Base-by-base conservation (phyloP, 2,797 vertebrate species). In the Botia kubotai region DNA sequence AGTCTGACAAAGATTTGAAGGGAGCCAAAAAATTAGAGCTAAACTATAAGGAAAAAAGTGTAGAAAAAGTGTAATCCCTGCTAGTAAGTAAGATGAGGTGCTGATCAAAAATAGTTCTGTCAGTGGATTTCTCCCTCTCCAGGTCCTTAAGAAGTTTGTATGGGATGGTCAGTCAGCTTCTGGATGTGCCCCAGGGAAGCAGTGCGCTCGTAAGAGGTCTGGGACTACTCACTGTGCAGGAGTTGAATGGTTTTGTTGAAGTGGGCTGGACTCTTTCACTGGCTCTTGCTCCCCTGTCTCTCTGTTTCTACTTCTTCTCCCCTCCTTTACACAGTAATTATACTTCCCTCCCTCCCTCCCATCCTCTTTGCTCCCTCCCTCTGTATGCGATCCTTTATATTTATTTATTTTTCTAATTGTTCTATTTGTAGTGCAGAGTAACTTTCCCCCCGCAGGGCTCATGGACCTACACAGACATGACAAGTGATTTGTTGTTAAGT, bases 171-270 rank as follows among this genome's bases (percentile, higher is more conserved):
- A 85, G 87, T 75, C 82, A 65, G 80, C 87, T 86, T 82, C 83
- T 87, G 84, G 87, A 88, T 83, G 62, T 85, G 82, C 87, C 87
- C 86, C 83, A 78, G 85, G 87, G 87, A 85, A 87, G 83, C 86
- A 63, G 83, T 76, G 81, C 60, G 52, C 83, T 84, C 69, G 80
- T 73, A 62, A 83, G 83, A 83, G 83, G 79, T 85, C 74, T 79
- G 85, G 84, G 79, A 89, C 87, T 83, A 83, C 79, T 72, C 80
- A 82, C 85, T 86, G 77, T 87, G 86, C 78, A 83, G 69, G 84
- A 88, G 88, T 89, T 90, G 88, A 90, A 88, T 89, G 88, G 87
- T 87, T 89, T 89, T 89, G 86, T 89, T 83, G 82, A 87, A 89
- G 89, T 89, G 89, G 89, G 88, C 89, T 91, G 92, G 92, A 92